Evolutionary conservation across 1,140 invertebrate genomes (phyloP).

Genomic region (Vanessa atalanta): DNA sequence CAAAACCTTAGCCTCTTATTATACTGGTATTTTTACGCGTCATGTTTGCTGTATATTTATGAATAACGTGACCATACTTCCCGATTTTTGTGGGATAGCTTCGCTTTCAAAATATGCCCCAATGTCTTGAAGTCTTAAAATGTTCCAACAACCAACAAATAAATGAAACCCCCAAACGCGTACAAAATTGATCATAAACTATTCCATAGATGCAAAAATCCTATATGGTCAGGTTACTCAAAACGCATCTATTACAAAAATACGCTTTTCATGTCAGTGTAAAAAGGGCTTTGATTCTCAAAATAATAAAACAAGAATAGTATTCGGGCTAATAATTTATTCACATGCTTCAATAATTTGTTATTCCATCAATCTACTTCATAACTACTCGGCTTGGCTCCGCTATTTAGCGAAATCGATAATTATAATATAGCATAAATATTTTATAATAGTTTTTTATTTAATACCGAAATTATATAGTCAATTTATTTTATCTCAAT

Average conservation of each 20-base stretch:
- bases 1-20: too few relatives aligned
- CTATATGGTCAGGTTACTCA: too few relatives aligned
- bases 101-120: too few relatives aligned
- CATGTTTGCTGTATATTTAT: background rate
- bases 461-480: background rate
- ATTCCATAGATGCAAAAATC: too few relatives aligned
- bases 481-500: background rate
- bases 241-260: too few relatives aligned
- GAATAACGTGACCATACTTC: too few relatives aligned
- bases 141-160: too few relatives aligned
- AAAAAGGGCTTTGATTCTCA: background rate
- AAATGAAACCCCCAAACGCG: too few relatives aligned
- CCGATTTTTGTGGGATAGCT: too few relatives aligned
- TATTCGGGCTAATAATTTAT: constrained; percentile 8
- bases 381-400: constrained; percentile 7
- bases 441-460: background rate
- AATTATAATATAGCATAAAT: background rate
- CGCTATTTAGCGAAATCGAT: constrained; percentile 9
- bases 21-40: background rate
- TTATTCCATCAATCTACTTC: constrained; percentile 8
- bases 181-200: too few relatives aligned
- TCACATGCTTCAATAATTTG: constrained; percentile 7
- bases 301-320: constrained; percentile 3
- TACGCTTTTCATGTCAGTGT: background rate
- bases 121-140: too few relatives aligned